Conservation (phyloP, 2,888 invertebrate genomes). For the Drosophila gaucha region DNA sequence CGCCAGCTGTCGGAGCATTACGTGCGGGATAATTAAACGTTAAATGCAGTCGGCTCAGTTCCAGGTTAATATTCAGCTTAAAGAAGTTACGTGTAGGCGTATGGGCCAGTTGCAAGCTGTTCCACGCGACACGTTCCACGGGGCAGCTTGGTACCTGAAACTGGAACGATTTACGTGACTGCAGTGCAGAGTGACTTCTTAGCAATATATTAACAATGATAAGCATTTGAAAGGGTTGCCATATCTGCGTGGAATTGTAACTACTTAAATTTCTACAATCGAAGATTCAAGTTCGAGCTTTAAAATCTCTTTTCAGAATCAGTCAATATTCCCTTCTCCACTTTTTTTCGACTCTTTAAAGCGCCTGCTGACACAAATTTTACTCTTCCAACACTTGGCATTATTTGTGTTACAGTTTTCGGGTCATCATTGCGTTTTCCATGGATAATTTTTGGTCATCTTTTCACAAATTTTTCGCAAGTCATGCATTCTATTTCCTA, state of each 20-base stretch:
- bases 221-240: not conserved
- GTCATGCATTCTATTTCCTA: conserved; percentile 63
- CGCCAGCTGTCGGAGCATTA: conserved; percentile 48
- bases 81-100: conserved; percentile 33
- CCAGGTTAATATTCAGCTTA: conserved; percentile 45
- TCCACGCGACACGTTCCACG: conserved; percentile 22
- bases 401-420: conserved; percentile 25
- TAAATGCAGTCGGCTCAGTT: conserved; percentile 16
- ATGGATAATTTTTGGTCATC: conserved; percentile 34
- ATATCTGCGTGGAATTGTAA: conserved; percentile 15
- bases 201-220: conserved; percentile 12
- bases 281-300: not conserved
- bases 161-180: conserved; percentile 44
- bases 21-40: conserved; percentile 65
- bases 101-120: conserved; percentile 22
- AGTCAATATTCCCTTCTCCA: not conserved
- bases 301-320: not conserved
- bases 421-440: conserved; percentile 31
- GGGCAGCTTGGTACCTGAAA: conserved; percentile 20
- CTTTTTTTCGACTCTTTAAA: conserved; percentile 25
- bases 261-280: not conserved
- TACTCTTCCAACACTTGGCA: conserved; percentile 26
- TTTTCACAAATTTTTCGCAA: conserved; percentile 51
- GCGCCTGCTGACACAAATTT: conserved; percentile 58
- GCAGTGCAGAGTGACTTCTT: conserved; percentile 26